These are phyloP conservation scores for Trypoxylon attenuatum DNA, from an alignment of 2,888 invertebrate species.

Conservation along the genomic window DNA sequence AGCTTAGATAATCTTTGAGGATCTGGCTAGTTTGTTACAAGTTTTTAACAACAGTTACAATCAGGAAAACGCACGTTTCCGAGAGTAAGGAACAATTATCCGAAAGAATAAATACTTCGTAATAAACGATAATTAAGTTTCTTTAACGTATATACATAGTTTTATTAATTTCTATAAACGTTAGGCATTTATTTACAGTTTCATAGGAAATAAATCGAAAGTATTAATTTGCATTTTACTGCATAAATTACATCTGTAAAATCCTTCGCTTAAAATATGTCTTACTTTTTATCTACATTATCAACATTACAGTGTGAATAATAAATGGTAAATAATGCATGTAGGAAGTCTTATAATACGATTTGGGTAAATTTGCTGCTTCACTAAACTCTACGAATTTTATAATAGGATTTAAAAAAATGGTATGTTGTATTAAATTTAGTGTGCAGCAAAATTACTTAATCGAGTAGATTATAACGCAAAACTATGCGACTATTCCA, in stretches of 20 bases:
- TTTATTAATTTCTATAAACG: constrained; percentile 50
- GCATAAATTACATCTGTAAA: constrained; percentile 38
- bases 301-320: constrained; percentile 32
- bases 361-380: constrained; percentile 29
- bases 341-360: constrained; percentile 29
- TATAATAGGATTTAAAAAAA: not conserved
- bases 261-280: constrained; percentile 39
- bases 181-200: constrained; percentile 49
- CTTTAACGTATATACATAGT: constrained; percentile 48
- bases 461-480: constrained; percentile 9
- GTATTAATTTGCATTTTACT: constrained; percentile 39
- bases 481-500: constrained; percentile 18
- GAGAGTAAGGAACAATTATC: constrained; percentile 8
- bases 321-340: constrained; percentile 33
- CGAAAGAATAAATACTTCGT: constrained; percentile 25
- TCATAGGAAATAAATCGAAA: constrained; percentile 37
- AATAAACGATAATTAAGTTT: constrained; percentile 27
- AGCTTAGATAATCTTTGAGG: not conserved
- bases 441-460: constrained; percentile 23
- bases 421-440: no score
- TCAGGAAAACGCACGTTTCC: constrained; percentile 2
- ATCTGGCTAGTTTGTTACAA: constrained; percentile 2
- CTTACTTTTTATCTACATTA: constrained; percentile 48
- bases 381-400: constrained; percentile 10
- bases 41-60: constrained; percentile 1